Conservation (phyloP, 2,797 vertebrate species). For the Phylloscopus collybita region DNA sequence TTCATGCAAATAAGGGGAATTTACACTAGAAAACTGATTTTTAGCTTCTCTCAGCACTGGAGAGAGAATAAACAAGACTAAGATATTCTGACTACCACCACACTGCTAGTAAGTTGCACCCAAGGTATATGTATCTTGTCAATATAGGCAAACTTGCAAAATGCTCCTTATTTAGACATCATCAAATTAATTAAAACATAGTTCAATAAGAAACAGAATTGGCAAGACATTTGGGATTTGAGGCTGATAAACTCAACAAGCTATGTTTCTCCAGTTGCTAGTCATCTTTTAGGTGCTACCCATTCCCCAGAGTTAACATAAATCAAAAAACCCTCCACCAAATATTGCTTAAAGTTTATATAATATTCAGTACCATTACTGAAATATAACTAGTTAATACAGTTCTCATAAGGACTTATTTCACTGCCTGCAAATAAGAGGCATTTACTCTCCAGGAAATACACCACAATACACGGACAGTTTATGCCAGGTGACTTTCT, state of each 20-base stretch:
- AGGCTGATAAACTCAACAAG: neutral
- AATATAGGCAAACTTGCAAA: neutral
- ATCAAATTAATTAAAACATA: neutral
- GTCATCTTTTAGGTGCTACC: neutral
- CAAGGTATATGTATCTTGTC: neutral
- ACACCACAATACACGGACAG: neutral
- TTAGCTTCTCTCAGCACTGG: neutral
- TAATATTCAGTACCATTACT: neutral
- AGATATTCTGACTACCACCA: neutral
- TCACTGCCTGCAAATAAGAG: neutral
- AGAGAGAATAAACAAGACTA: neutral
- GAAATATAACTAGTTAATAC: neutral
- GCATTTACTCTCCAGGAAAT: neutral
- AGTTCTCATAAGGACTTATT: neutral
- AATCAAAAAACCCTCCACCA: rapidly evolving
- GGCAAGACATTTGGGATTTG: neutral
- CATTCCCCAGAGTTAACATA: neutral
- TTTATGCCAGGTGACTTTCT: neutral
- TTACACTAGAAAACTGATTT: neutral
- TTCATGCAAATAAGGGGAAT: neutral
- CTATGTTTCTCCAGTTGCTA: neutral
- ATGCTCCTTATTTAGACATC: neutral
- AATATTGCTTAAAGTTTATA: neutral
- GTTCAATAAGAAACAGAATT: neutral
- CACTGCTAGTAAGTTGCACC: neutral